phyloP scores from a whole-genome alignment of 2,113 vertebrate genomes.

The Lophotis ruficrista region DNA sequence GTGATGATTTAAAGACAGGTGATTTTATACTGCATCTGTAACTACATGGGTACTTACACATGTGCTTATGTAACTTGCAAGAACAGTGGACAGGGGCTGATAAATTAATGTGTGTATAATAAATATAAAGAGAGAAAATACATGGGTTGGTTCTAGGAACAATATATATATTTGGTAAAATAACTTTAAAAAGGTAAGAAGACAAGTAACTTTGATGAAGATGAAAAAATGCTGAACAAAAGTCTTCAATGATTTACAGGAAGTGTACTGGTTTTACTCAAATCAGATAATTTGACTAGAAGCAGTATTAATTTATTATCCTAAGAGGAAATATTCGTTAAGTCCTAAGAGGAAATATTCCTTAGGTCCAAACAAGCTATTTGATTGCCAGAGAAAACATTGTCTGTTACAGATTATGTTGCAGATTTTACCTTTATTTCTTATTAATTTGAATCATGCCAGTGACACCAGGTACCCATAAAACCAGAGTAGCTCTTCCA shows the following conservation, averaged over 20 bases:
- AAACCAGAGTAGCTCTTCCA: not conserved
- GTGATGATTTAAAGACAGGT: not conserved
- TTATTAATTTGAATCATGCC: not conserved
- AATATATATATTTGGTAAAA: not conserved
- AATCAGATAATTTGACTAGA: not conserved
- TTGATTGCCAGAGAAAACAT: not conserved
- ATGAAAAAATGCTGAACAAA: not conserved
- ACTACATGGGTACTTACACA: not conserved
- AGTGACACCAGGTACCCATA: not conserved
- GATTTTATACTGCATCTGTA: not conserved
- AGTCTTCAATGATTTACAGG: not conserved
- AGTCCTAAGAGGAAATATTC: not conserved
- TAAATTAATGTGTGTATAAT: not conserved
- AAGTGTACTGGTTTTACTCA: not conserved
- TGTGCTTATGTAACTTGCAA: not conserved
- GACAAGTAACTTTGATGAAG: not conserved
- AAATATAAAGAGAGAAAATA: not conserved
- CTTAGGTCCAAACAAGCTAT: not conserved
- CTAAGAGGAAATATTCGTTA: not conserved
- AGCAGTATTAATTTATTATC: not conserved
- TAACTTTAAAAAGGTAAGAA: not conserved
- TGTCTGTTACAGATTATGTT: not conserved
- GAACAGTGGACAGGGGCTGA: not conserved
- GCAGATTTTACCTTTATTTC: not conserved
- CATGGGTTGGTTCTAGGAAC: not conserved